These are phyloP conservation scores for Poecilia gillii DNA, from an alignment of 2,797 vertebrate genomes.

Conservation along the genomic window DNA sequence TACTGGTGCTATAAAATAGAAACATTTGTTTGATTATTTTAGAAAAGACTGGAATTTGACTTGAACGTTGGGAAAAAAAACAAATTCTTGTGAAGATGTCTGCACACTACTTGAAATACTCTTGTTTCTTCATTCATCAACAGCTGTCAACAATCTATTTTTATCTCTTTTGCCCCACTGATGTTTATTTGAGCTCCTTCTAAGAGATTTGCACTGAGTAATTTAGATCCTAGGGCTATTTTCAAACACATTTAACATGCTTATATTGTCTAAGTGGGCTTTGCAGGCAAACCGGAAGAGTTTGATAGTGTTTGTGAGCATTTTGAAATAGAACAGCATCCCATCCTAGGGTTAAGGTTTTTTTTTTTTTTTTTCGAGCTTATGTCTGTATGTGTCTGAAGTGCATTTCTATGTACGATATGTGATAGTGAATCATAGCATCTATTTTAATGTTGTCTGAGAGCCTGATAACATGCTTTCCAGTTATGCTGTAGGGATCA, in stretches of 20 bases:
- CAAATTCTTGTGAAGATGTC: not conserved
- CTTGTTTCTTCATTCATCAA: conserved; percentile 15
- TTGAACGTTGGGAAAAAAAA: not conserved
- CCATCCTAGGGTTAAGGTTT: not conserved
- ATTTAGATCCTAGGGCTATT: conserved; percentile 69
- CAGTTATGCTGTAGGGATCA: conserved; percentile 65
- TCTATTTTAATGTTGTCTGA: conserved; percentile 27
- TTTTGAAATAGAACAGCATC: conserved; percentile 12
- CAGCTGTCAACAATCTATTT: conserved; percentile 23
- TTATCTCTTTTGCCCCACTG: conserved; percentile 6
- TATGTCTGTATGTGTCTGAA: not conserved
- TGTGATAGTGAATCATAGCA: conserved; percentile 24
- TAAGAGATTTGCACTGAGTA: conserved; percentile 62
- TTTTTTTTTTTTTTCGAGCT: conserved; percentile 9
- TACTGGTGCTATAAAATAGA: not conserved
- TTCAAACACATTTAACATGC: conserved; percentile 64
- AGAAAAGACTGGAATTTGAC: not conserved
- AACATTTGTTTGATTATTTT: not conserved
- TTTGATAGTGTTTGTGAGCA: conserved; percentile 43
- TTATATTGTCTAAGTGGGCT: conserved; percentile 53
- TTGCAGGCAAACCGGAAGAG: conserved; percentile 42
- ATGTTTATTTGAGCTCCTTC: conserved; percentile 52
- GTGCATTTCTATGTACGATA: conserved; percentile 12
- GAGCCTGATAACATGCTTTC: conserved; percentile 51
- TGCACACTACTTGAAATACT: not conserved